Evolutionary conservation across 2,888 invertebrate genomes (phyloP).

Genomic region (Megamerina dolium): DNA sequence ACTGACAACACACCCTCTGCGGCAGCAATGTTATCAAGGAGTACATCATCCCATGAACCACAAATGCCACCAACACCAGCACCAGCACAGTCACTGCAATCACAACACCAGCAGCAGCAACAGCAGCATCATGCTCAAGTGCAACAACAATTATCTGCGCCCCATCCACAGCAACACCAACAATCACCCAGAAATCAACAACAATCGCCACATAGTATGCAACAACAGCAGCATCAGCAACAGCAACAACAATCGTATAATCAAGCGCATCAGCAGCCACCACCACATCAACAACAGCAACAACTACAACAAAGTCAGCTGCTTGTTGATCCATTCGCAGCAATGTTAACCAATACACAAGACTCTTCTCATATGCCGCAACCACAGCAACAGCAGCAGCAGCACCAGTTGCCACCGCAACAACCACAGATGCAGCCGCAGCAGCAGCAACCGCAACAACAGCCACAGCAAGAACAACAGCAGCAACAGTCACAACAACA

Average conservation of each 20-base stretch:
- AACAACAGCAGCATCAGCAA: constrained; percentile 26
- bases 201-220: constrained; percentile 45
- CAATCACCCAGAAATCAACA: constrained; percentile 30
- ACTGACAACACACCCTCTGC: constrained; percentile 37
- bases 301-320: constrained; percentile 44
- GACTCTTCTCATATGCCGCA: constrained; percentile 19
- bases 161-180: constrained; percentile 20
- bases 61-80: constrained; percentile 21
- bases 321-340: constrained; percentile 13
- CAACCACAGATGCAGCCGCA: constrained; percentile 1
- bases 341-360: constrained; percentile 14
- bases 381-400: constrained; percentile 19
- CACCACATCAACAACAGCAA: constrained; percentile 26
- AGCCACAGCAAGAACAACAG: constrained; percentile 5
- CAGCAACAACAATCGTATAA: constrained; percentile 33
- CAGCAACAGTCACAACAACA: constrained; percentile 7
- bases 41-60: constrained; percentile 36
- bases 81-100: constrained; percentile 19
- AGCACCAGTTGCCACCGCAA: constrained; percentile 4
- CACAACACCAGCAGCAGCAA: constrained; percentile 18
- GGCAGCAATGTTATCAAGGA: constrained; percentile 32
- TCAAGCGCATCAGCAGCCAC: constrained; percentile 21
- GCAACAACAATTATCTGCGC: constrained; percentile 1
- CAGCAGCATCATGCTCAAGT: constrained; percentile 13
- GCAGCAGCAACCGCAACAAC: constrained; percentile 10